Conservation (phyloP, 1,140 invertebrate species). For the Metopolophium dirhodum region DNA sequence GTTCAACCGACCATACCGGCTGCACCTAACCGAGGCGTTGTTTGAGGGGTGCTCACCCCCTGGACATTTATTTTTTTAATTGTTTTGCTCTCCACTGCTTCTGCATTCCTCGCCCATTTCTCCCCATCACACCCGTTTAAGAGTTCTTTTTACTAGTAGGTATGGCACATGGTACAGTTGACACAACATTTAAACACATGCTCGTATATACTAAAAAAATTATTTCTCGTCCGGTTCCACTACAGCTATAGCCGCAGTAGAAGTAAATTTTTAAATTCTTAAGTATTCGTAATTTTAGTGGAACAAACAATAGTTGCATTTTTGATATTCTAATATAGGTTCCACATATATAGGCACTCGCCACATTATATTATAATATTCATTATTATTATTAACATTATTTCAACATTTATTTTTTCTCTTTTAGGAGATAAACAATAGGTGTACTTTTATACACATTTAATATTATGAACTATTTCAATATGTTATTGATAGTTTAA, state of each 20-base stretch:
- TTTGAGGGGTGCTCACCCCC: slow-evolving; percentile 42
- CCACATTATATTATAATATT: too few relatives aligned
- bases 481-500: background rate
- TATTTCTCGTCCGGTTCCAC: background rate
- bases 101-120: background rate
- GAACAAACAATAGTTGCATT: background rate
- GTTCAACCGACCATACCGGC: slow-evolving; percentile 19
- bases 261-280: background rate
- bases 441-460: too few relatives aligned
- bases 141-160: background rate
- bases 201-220: background rate
- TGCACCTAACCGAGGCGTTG: slow-evolving; percentile 1
- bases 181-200: background rate
- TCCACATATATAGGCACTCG: too few relatives aligned
- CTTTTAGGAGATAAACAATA: background rate
- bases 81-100: slow-evolving; percentile 30
- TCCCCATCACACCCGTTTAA: background rate
- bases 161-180: background rate
- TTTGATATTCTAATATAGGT: background rate
- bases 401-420: background rate
- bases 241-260: too few relatives aligned
- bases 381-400: background rate
- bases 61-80: slow-evolving; percentile 44
- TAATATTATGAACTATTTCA: background rate
- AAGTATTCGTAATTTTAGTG: background rate